A percentile compares a stretch with the other conserved stretches of the same genome.
Evolutionary conservation across 2,113 vertebrate species (phyloP).

Genomic region (Nibea coibor): DNA sequence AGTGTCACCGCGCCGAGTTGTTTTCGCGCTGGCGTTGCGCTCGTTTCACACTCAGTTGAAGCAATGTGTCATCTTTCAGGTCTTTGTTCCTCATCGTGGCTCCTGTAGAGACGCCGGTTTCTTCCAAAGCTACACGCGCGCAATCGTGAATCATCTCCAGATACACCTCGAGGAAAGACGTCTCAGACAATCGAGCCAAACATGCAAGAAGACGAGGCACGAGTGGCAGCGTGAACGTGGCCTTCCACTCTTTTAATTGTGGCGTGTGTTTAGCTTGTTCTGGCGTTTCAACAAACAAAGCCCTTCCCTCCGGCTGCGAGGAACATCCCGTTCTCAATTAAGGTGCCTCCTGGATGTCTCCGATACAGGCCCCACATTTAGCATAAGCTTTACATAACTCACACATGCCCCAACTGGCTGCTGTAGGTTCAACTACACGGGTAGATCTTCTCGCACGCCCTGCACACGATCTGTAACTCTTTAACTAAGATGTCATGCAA

Average conservation of each 20-base stretch:
- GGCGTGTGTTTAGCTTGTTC: slow-evolving; percentile 54
- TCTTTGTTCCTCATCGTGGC: background rate
- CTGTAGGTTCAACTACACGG: slow-evolving; percentile 13
- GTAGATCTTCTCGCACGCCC: background rate
- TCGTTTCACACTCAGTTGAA: background rate
- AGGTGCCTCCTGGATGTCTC: slow-evolving; percentile 35
- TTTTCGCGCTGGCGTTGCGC: background rate
- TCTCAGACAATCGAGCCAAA: background rate
- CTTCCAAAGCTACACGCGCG: too few relatives aligned
- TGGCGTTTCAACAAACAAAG: slow-evolving; percentile 72
- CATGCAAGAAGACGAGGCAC: background rate
- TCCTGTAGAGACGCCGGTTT: background rate
- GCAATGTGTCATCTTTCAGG: background rate
- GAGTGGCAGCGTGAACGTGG: slow-evolving; percentile 44
- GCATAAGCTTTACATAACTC: slow-evolving; percentile 45
- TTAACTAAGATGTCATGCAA: background rate
- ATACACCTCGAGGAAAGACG: background rate
- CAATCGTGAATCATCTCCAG: slow-evolving; percentile 32
- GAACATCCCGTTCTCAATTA: slow-evolving; percentile 44
- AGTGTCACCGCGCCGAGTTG: background rate
- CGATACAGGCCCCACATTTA: slow-evolving; percentile 36
- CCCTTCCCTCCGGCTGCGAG: slow-evolving; percentile 36
- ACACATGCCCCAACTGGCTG: slow-evolving; percentile 7
- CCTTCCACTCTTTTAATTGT: slow-evolving; percentile 58
- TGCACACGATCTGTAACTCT: background rate